These are phyloP conservation scores for Tichodroma muraria DNA, from an alignment of 2,113 vertebrate species.

Conservation along the genomic window DNA sequence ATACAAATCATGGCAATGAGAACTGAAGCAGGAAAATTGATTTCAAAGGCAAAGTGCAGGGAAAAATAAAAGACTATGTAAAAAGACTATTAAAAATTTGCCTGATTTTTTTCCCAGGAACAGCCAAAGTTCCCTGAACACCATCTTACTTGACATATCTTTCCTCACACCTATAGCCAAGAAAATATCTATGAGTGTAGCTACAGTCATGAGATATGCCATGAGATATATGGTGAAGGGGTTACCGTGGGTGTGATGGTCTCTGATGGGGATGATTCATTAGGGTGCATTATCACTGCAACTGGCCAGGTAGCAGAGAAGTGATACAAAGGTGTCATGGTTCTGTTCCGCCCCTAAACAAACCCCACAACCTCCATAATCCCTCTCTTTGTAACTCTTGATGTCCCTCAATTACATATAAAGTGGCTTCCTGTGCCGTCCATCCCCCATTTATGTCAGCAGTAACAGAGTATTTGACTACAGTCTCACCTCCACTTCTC, in stretches of 20 bases:
- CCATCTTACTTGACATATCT: not conserved
- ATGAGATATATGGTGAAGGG: not conserved
- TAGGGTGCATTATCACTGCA: not conserved
- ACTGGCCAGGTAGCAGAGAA: not conserved
- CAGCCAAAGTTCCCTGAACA: not conserved
- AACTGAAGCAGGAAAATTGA: not conserved
- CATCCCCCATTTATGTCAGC: too few relatives aligned
- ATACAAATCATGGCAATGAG: not conserved
- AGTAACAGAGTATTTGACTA: not conserved
- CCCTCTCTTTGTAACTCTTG: not conserved
- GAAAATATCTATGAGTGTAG: not conserved
- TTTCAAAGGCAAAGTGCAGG: not conserved
- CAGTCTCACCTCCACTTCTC: not conserved
- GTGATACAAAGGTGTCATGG: fast-evolving
- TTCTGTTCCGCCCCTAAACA: not conserved
- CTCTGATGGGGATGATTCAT: not conserved
- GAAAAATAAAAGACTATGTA: not conserved
- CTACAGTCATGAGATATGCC: not conserved
- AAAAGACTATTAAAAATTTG: not conserved
- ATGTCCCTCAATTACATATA: not conserved
- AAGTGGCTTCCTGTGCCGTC: not conserved
- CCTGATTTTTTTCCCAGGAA: not conserved
- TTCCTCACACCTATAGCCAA: not conserved
- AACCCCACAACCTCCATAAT: not conserved
- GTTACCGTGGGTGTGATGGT: not conserved